Percentiles rank a stretch among this genome's conserved stretches.
Evolutionary conservation across 1,140 invertebrate genomes (phyloP).

Genomic region (Oryzaephilus surinamensis): DNA sequence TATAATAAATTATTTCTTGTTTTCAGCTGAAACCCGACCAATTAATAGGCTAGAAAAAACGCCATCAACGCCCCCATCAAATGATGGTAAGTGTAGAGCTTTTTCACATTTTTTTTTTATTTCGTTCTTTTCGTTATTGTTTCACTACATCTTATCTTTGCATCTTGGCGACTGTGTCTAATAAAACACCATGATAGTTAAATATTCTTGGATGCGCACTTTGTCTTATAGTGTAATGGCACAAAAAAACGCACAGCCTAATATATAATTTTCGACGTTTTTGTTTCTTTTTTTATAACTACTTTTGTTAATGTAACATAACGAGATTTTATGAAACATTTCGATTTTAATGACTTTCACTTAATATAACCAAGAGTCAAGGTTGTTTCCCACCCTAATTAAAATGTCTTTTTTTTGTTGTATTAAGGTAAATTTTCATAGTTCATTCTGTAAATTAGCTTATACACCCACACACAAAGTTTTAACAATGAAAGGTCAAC

Average conservation of each 20-base stretch:
- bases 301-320: conserved; percentile 12
- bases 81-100: conserved; percentile 26
- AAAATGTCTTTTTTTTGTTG: conserved; percentile 9
- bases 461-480: too few relatives aligned
- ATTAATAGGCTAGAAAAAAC: conserved; percentile 30
- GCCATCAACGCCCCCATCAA: conserved; percentile 33
- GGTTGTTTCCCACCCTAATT: conserved; percentile 10
- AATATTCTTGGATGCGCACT: too few relatives aligned
- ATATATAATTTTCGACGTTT: conserved; percentile 15
- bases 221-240: too few relatives aligned
- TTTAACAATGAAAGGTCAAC: too few relatives aligned
- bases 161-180: not conserved
- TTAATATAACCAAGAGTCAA: too few relatives aligned
- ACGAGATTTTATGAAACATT: conserved; percentile 11
- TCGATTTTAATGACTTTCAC: conserved; percentile 7
- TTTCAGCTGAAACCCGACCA: conserved; percentile 31
- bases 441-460: conserved; percentile 1
- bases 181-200: too few relatives aligned
- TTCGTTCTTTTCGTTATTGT: not conserved
- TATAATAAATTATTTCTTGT: not conserved
- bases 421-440: conserved; percentile 1
- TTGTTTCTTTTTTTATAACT: conserved; percentile 11
- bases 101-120: not conserved
- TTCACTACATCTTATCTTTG: not conserved
- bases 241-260: conserved; percentile 13